Evolutionary conservation across 2,888 invertebrate genomes (phyloP), one percentile per base, ranked within the genome.

Genomic region (Leucophenga maculata): DNA sequence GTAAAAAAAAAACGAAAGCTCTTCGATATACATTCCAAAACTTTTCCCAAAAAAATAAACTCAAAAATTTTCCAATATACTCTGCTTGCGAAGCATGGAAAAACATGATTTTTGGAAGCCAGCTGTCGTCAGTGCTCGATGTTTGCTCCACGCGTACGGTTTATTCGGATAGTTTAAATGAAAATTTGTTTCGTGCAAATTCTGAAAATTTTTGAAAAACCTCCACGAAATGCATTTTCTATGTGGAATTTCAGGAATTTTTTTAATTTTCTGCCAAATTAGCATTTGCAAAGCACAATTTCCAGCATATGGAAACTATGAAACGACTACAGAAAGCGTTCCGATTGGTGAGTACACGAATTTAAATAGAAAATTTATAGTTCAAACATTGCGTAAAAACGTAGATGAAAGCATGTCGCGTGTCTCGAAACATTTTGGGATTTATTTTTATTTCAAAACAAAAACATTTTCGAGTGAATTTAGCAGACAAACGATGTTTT

Each of bases 401-500:
- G 14, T 4, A 57, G 22, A 18, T 54, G 54, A 18, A 22, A 54
- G 46, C 71, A 60, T 74, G 75, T 70, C 71, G 76, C 69, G 62
- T 67, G 75, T 62, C 14, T 52, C 46, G n/a, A n/a, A 20, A 20
- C 22, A 18, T 54, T 20, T 22, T 3, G 1, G n/a, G 48, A 26
- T 16, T 68, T 67, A 54, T 54, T 60, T 71, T 39, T 50, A 52
- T 69, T 64, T 69, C 65, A 68, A 72, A 74, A 74, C 65, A 74
- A 48, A 74, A 64, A 59, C n/a, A 70, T 65, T 74, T 68, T 64
- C 68, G 20, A 64, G 64, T 46, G 48, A 44, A 32, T 18, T 16
- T 16, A n/a, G n/a, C 20, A 52, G 71, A 71, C 72, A 79, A 64
- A 68, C 69, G 79, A 78, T 79, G n/a, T 83, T 83, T 83, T 83